Evolutionary conservation across 2,888 invertebrate species (phyloP).

Genomic region (Cremastobaeus sp.): DNA sequence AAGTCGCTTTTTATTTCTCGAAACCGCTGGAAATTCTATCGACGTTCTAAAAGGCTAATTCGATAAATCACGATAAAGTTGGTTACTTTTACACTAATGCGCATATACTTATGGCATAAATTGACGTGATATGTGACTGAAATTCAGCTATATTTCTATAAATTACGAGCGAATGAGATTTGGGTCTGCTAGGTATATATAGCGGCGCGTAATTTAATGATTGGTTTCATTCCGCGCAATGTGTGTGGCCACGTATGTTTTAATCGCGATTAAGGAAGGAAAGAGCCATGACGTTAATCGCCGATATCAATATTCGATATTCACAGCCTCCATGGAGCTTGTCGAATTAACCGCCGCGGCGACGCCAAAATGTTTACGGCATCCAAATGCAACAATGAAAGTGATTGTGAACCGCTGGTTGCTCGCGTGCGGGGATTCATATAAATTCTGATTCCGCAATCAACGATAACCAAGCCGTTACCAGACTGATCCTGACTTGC

Average conservation of each 20-base stretch:
- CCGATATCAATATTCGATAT: constrained; percentile 66
- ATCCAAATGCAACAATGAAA: constrained; percentile 50
- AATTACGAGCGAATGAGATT: constrained; percentile 41
- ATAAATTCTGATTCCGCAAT: constrained; percentile 78
- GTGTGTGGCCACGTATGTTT: constrained; percentile 63
- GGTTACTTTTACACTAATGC: constrained; percentile 8
- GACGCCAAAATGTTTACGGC: constrained; percentile 63
- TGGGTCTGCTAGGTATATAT: constrained; percentile 40
- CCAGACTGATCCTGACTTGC: constrained; percentile 75
- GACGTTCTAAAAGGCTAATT: too few relatives aligned
- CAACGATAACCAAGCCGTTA: constrained; percentile 77
- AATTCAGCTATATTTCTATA: constrained; percentile 37
- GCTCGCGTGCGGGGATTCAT: constrained; percentile 77
- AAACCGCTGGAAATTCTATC: too few relatives aligned
- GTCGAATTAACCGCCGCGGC: constrained; percentile 61
- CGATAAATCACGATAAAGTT: too few relatives aligned
- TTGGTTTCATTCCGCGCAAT: constrained; percentile 55
- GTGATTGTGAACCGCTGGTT: constrained; percentile 73
- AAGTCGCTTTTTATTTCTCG: too few relatives aligned
- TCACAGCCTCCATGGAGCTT: constrained; percentile 55
- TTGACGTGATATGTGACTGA: constrained; percentile 29
- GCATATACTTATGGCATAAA: constrained; percentile 27
- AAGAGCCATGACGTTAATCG: constrained; percentile 68
- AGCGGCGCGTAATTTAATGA: constrained; percentile 57
- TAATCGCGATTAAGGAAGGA: constrained; percentile 61